These are phyloP conservation scores for Glossosoma conforme DNA, from an alignment of 1,140 invertebrate species.

Conservation along the genomic window DNA sequence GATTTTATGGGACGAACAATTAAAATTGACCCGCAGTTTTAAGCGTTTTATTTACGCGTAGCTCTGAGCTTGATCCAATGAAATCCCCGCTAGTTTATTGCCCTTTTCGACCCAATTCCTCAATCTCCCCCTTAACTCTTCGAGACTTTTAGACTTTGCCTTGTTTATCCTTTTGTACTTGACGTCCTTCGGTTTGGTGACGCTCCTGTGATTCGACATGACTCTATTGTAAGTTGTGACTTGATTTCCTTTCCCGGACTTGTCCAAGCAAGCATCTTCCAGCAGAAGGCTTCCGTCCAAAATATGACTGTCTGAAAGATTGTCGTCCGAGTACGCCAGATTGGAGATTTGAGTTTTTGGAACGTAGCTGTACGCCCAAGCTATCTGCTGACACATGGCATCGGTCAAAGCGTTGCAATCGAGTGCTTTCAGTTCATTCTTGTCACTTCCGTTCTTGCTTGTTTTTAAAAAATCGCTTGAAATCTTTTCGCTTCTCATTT, in stretches of 20 bases:
- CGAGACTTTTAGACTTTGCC: constrained; percentile 82
- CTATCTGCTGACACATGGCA: constrained; percentile 22
- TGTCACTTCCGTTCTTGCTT: constrained; percentile 31
- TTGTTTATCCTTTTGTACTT: constrained; percentile 88
- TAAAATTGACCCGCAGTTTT: neutral
- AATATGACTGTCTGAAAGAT: constrained; percentile 39
- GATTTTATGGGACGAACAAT: no score
- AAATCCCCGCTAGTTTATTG: constrained; percentile 53
- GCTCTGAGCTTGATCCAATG: constrained; percentile 48
- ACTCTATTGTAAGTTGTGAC: constrained; percentile 79
- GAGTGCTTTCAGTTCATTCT: constrained; percentile 39
- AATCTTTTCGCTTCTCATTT: constrained; percentile 47
- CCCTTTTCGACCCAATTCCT: constrained; percentile 81
- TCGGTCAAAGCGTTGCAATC: constrained; percentile 33
- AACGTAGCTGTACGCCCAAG: constrained; percentile 49
- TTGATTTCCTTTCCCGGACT: constrained; percentile 46
- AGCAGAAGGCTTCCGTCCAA: constrained; percentile 37
- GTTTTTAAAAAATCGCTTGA: constrained; percentile 39
- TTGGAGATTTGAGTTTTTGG: constrained; percentile 48
- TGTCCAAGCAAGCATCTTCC: constrained; percentile 33
- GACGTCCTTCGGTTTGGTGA: constrained; percentile 85
- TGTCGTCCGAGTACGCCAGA: constrained; percentile 46
- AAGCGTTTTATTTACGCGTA: constrained; percentile 47
- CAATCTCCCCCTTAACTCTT: constrained; percentile 73
- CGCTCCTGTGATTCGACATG: constrained; percentile 84